These are phyloP conservation scores for Pampus argenteus DNA, from an alignment of 2,797 vertebrate genomes.

Conservation along the genomic window DNA sequence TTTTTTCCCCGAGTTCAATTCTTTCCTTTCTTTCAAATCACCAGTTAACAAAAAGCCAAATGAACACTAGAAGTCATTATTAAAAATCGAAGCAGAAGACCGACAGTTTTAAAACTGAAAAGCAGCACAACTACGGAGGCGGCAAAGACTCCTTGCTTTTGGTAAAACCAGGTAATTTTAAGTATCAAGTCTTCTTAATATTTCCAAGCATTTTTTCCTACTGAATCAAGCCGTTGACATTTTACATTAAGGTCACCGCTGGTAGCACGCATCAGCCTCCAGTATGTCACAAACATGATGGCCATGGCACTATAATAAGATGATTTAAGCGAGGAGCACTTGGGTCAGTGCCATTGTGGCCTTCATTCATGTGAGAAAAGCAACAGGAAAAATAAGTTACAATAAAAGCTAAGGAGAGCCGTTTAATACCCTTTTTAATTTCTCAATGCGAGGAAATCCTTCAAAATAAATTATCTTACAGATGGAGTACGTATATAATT, in stretches of 20 bases:
- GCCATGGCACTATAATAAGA: constrained; percentile 20
- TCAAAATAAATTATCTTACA: constrained; percentile 18
- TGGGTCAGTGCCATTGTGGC: constrained; percentile 23
- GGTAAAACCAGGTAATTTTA: not conserved
- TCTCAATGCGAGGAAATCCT: constrained; percentile 22
- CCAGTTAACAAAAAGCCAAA: constrained; percentile 16
- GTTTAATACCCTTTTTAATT: not conserved
- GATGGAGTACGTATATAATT: not conserved
- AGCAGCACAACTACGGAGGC: not conserved
- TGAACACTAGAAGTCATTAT: constrained; percentile 26
- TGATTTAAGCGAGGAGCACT: constrained; percentile 10
- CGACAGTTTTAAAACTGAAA: not conserved
- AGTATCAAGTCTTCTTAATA: not conserved
- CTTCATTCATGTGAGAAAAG: constrained; percentile 14
- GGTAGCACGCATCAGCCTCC: not conserved
- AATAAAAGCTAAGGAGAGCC: constrained; percentile 37
- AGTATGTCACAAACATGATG: constrained; percentile 3
- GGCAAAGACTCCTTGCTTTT: not conserved
- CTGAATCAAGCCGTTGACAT: not conserved
- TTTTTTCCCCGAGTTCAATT: constrained; percentile 20
- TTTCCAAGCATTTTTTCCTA: not conserved
- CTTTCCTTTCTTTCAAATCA: constrained; percentile 24
- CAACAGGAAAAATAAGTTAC: constrained; percentile 11
- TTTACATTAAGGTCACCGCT: not conserved
- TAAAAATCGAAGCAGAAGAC: constrained; percentile 32